A percentile compares a stretch with the other conserved stretches of the same genome.
These are phyloP conservation scores for Netelia fuscicornis DNA, from an alignment of 2,888 invertebrate genomes.

Conservation along the genomic window DNA sequence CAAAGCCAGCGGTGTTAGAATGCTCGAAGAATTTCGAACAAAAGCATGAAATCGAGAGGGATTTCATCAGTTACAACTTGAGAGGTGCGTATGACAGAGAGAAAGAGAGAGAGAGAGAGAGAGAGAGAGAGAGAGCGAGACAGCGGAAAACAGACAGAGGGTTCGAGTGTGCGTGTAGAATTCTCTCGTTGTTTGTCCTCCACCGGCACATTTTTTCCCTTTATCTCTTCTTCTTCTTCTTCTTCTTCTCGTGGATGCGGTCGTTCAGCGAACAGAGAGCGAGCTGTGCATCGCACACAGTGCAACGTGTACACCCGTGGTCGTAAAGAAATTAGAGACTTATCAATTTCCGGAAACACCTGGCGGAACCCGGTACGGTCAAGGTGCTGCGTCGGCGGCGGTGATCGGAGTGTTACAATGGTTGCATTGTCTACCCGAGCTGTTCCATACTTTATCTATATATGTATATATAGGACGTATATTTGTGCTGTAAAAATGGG, in stretches of 20 bases:
- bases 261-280: slow-evolving; percentile 40
- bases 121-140: slow-evolving; percentile 5
- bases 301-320: slow-evolving; percentile 69
- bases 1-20: slow-evolving; percentile 63
- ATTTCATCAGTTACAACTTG: slow-evolving; percentile 66
- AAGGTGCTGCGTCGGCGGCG: slow-evolving; percentile 67
- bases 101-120: slow-evolving; percentile 25
- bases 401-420: slow-evolving; percentile 73
- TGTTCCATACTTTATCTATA: slow-evolving; percentile 33
- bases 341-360: slow-evolving; percentile 83
- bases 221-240: slow-evolving; percentile 22
- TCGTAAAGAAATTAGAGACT: slow-evolving; percentile 81
- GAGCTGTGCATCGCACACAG: slow-evolving; percentile 49
- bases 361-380: slow-evolving; percentile 76
- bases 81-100: slow-evolving; percentile 36
- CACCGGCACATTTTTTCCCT: slow-evolving; percentile 15
- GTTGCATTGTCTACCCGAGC: slow-evolving; percentile 66
- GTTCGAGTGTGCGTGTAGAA: slow-evolving; percentile 63
- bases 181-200: slow-evolving; percentile 63
- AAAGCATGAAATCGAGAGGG: slow-evolving; percentile 70
- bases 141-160: slow-evolving; percentile 38
- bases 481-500: slow-evolving; percentile 2
- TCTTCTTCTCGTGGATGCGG: slow-evolving; percentile 51
- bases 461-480: slow-evolving; percentile 23
- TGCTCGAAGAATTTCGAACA: slow-evolving; percentile 71